Evolutionary conservation across 2,113 vertebrate species (phyloP).

Genomic region (Eira barbara): DNA sequence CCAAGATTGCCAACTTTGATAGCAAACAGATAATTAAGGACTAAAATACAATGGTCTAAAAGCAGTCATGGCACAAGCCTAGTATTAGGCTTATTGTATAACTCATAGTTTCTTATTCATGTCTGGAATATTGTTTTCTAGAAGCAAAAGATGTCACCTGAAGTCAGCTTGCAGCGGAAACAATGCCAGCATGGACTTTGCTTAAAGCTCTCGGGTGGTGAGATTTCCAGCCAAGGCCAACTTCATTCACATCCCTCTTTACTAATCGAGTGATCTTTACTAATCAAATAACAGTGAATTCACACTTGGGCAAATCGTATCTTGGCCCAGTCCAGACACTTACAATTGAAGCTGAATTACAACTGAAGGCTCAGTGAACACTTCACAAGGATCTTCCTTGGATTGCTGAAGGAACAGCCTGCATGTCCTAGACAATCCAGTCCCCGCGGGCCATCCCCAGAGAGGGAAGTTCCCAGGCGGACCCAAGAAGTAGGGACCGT

Average conservation of each 20-base stretch:
- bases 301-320: not conserved
- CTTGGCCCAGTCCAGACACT: not conserved
- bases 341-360: not conserved
- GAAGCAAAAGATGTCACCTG: conserved; percentile 52
- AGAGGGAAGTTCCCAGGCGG: not conserved
- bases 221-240: not conserved
- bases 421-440: not conserved
- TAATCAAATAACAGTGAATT: not conserved
- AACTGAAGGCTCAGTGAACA: not conserved
- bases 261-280: not conserved
- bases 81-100: conserved; percentile 67
- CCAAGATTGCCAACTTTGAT: conserved; percentile 48
- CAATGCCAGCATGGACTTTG: not conserved
- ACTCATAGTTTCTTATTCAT: conserved; percentile 62
- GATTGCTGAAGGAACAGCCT: not conserved
- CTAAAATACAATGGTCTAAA: conserved; percentile 59
- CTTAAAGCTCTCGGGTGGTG: not conserved
- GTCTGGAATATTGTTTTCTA: conserved; percentile 66
- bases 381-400: not conserved
- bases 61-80: conserved; percentile 42
- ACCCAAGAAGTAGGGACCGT: not conserved
- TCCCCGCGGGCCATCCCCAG: not conserved
- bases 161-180: not conserved
- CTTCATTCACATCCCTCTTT: not conserved
- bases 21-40: conserved; percentile 72